These are phyloP conservation scores for Clepsis dumicolana DNA, from an alignment of 2,888 invertebrate species.

Conservation along the genomic window DNA sequence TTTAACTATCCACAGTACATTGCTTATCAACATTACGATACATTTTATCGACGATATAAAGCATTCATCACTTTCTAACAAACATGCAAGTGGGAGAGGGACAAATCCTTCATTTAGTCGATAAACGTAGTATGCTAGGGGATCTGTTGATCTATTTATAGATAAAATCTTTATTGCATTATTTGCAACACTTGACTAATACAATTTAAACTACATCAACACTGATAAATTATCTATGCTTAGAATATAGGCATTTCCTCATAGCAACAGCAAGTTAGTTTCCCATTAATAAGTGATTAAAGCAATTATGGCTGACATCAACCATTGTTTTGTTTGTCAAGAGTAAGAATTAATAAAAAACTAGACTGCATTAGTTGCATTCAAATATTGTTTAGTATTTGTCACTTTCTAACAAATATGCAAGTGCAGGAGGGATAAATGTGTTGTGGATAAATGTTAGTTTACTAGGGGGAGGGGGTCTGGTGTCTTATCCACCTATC, in stretches of 20 bases:
- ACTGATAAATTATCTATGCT: background rate
- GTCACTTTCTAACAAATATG: too few relatives aligned
- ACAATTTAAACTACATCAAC: background rate
- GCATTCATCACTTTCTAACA: too few relatives aligned
- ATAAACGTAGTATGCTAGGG: too few relatives aligned
- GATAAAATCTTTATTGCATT: background rate
- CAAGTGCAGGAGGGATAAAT: too few relatives aligned
- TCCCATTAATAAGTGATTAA: conserved; percentile 13
- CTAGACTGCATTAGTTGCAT: background rate
- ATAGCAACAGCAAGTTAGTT: background rate
- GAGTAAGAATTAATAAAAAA: background rate
- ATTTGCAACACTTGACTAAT: background rate
- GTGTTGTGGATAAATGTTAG: too few relatives aligned
- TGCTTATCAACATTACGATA: background rate
- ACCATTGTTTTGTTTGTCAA: conserved; percentile 26
- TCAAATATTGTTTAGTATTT: too few relatives aligned
- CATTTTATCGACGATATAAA: too few relatives aligned
- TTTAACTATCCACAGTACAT: background rate
- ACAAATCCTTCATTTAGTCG: too few relatives aligned
- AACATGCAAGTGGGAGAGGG: too few relatives aligned
- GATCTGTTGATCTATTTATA: background rate
- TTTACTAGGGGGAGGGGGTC: too few relatives aligned
- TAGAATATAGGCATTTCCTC: background rate
- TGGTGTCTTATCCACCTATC: too few relatives aligned
- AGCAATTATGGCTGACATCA: conserved; percentile 13